Base-by-base conservation (phyloP, 2,113 vertebrate species). In the Xiphorhynchus elegans region DNA sequence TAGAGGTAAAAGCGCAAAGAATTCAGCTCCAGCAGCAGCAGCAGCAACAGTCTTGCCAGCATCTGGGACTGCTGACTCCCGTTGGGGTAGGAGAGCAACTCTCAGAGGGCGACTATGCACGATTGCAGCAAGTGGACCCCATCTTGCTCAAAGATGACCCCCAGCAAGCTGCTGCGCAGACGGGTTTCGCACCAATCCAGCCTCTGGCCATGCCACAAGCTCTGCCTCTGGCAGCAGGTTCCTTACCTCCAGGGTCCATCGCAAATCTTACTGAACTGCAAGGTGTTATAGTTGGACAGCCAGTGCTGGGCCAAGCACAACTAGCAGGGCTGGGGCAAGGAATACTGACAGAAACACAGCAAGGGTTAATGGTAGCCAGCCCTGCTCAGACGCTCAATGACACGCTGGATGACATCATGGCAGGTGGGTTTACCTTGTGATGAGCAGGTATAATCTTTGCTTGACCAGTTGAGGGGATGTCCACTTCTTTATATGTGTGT, bases 401-500 rank as follows among this genome's bases (percentile, higher is more conserved):
- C 98, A 99, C 99, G 97, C 99, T 99, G 98, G 99, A 99, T 97
- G 99, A 99, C 98, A 99, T 99, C 98, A 99, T 99, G 99, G 99
- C 99, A 98, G 99, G 99, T 98, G 97, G 97, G 99, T 98, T 97
- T 97, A 93, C 91, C 87, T 97, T 96, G 96, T 97, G 98, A 96
- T 11, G 96, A 97, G 97, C 97, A 98, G 98, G 97, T 98, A 97
- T 96, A 97, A 97, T 97, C 96, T 97, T 97, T 98, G 88, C 96
- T 96, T 97, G 97, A 97, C 83, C 88, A 97, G 95, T 96, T 50
- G 95, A 98, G 96, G 96, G 79, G 92, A 90, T 98, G 91, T 96
- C 97, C 95, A 79, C 95, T 91, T 96, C 91, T 96, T 83, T 97
- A 5, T 93, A 6, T 67, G 21, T 67, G 42, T 93, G 40, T 42